Base-by-base conservation (phyloP, 2,888 invertebrate species). In the Hypena proboscidalis region DNA sequence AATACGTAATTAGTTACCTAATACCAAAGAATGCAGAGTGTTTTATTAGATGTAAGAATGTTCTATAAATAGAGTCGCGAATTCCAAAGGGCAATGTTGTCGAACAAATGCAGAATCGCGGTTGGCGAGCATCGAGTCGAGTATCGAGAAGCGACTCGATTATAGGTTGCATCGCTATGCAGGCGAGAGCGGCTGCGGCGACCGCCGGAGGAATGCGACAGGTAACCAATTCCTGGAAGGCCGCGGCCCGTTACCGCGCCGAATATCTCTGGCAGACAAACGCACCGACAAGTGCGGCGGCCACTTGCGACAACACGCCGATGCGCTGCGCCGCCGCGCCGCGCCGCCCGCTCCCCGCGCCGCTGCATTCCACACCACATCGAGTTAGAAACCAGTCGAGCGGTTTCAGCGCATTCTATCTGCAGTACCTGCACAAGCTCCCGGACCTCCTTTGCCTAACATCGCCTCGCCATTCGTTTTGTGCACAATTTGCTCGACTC, bases 141-240 rank as follows among this genome's bases (percentile, higher is more conserved):
- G 61, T 63, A 61, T 69, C 67, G 70, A 67, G 68, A 67, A 58
- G 65, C 54, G 62, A 65, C 59, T 53, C 70, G 74, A 72, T 75
- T 77, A 76, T 75, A 74, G 72, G 74, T 66, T 75, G 83, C 77
- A 80, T 77, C 72, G 78, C 70, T 73, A 73, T 81, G 82, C 78
- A 77, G 59, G 58, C 52, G 57, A 54, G 68, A 58, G 75, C 74
- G 67, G 70, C 70, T 62, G 79, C 75, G 67, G 70, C 77, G 80
- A 69, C 86, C 84, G 83, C 78, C 83, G 75, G 64, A 78, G 88
- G 90, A 90, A 90, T 90, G 90, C 88, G 83, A 88, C 90, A 90
- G 90, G 90, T 90, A 90, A 87, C 88, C 88, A 83, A 85, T 90
- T 90, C 90, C 89, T 81, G 87, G 90, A 90, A 90, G 89, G 89